Evolutionary conservation across 1,140 invertebrate species (phyloP), one percentile per base, ranked within the genome.

Genomic region (Pachypsylla venusta): DNA sequence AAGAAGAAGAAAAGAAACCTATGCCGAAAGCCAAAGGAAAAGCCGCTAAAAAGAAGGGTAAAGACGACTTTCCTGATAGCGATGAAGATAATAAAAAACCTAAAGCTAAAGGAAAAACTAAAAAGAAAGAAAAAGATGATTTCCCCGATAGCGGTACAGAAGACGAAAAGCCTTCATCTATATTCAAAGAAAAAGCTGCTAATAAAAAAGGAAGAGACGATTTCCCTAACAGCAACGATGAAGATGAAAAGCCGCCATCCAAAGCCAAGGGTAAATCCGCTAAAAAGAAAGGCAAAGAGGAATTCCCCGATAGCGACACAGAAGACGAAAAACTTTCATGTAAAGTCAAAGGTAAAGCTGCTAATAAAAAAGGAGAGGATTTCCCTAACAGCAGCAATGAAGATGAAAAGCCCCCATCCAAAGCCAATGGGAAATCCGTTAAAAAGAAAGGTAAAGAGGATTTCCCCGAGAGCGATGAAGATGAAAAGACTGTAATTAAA

Each of bases 121-220:
- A 58, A 58, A 58, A 48, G 35, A 60, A 56, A 57, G 35, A 42
- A 5, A 53, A 24, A 42, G 60, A 42, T 56, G 61, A 60, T 25
- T 19, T 53, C 4, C 28, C 35, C 13, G 56, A 16, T 4, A 35
- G 48, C 25, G 13, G 13, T 40, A 19, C 16, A 25, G n/a, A 16
- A 19, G 30, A 27, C 22, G 26, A 61, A 58, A 5, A 56, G 62
- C 57, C 19, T 4, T 2, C 56, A 25, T 59, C 30, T 24, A 35
- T 69, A 67, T 16, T 75, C 75, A 69, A 73, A 74, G 68, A 74
- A 75, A 66, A 70, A 69, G 77, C 76, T 70, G 67, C 65, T 22
- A 71, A 70, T 60, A 54, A 56, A 14, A 65, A 64, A 56, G 60
- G 54, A 25, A 68, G 67, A 35, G 64, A 63, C 53, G 64, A 65